Evolutionary conservation across 2,888 invertebrate genomes (phyloP).

Genomic region (Troides helena): DNA sequence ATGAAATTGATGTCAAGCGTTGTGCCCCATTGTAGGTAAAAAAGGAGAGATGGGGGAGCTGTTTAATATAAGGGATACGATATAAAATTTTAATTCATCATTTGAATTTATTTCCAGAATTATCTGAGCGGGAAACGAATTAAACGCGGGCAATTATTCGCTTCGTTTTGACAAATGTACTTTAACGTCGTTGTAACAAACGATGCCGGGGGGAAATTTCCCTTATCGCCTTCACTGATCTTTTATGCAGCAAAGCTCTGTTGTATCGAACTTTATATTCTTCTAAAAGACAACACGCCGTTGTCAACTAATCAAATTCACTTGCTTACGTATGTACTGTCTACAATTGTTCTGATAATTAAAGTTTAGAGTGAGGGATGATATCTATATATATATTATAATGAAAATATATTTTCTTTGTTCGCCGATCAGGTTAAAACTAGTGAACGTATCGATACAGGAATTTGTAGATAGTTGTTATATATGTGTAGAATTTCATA

Average conservation of each 20-base stretch:
- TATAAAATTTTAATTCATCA: not conserved
- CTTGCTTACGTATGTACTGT: too few species aligned
- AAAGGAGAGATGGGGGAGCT: not conserved
- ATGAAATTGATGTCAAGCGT: too few species aligned
- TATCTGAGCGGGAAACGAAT: slow-evolving; percentile 5
- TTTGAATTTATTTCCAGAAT: slow-evolving; percentile 1
- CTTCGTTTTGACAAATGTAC: slow-evolving; percentile 23
- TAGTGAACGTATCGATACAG: too few species aligned
- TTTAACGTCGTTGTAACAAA: slow-evolving; percentile 17
- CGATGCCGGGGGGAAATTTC: slow-evolving; percentile 19
- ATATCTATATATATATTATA: too few species aligned
- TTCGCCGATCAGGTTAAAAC: too few species aligned
- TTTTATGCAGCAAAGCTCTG: slow-evolving; percentile 11
- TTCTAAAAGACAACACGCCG: not conserved
- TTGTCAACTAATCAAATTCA: too few species aligned
- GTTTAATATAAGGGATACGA: too few species aligned
- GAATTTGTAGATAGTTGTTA: too few species aligned
- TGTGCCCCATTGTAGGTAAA: not conserved
- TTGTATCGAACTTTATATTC: not conserved
- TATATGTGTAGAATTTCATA: too few species aligned
- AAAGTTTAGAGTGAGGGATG: too few species aligned
- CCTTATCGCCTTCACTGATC: slow-evolving; percentile 13
- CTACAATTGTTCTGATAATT: too few species aligned
- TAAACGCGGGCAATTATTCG: slow-evolving; percentile 17
- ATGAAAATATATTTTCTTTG: too few species aligned